These are phyloP conservation scores for Mylabris phalerata DNA, from an alignment of 1,140 invertebrate species.

Conservation along the genomic window DNA sequence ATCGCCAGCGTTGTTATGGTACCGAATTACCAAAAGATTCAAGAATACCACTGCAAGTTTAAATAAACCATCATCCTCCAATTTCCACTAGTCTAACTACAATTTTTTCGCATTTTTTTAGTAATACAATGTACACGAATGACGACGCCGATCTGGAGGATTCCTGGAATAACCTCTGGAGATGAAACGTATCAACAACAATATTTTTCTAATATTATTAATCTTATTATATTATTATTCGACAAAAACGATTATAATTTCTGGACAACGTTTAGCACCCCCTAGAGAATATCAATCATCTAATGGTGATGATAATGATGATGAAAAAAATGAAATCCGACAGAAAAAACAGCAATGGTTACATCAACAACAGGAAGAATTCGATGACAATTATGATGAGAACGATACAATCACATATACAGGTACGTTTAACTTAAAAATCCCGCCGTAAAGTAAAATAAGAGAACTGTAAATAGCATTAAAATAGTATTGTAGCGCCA, in stretches of 20 bases:
- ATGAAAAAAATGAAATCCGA: constrained; percentile 28
- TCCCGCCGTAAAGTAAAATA: no score
- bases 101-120: background rate
- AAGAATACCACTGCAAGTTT: no score
- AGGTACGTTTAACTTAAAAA: constrained; percentile 7
- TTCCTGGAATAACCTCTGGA: constrained; percentile 21
- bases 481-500: no score
- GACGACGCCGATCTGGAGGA: constrained; percentile 23
- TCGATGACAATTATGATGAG: constrained; percentile 21
- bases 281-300: constrained; percentile 29
- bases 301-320: constrained; percentile 35
- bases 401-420: constrained; percentile 14
- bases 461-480: no score
- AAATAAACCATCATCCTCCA: no score
- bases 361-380: no score
- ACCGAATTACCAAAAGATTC: no score
- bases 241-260: constrained; percentile 16
- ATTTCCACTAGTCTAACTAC: no score
- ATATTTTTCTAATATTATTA: constrained; percentile 20
- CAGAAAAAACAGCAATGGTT: background rate
- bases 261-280: constrained; percentile 27
- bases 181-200: constrained; percentile 27
- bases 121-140: constrained; percentile 29
- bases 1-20: no score
- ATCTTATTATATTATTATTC: constrained; percentile 19